Evolutionary conservation across 2,888 invertebrate genomes (phyloP).

Genomic region (Criorhina ranunculi): DNA sequence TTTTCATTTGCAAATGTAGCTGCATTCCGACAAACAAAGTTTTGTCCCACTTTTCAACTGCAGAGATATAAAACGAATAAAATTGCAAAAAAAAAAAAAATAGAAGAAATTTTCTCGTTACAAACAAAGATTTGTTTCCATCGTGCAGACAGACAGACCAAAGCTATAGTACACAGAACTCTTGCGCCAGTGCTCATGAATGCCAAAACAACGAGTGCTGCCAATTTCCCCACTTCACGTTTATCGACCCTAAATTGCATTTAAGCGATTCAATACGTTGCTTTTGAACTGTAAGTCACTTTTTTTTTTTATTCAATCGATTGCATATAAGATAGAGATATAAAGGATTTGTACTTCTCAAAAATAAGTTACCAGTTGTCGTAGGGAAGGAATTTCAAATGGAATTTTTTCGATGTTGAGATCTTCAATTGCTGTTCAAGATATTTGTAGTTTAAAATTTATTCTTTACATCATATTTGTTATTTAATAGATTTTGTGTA

Average conservation of each 20-base stretch:
- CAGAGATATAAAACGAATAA: conserved; percentile 15
- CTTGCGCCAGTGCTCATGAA: conserved; percentile 44
- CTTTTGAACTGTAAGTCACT: background rate
- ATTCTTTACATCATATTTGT: background rate
- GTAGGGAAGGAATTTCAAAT: background rate
- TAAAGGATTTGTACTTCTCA: conserved; percentile 5
- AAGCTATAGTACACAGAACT: conserved; percentile 8
- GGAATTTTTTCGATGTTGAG: background rate
- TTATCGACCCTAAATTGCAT: conserved; percentile 41
- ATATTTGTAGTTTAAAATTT: background rate
- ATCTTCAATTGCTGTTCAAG: background rate
- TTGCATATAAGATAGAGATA: conserved; percentile 4
- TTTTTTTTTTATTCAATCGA: conserved; percentile 21
- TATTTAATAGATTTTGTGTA: conserved; percentile 19
- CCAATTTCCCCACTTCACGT: conserved; percentile 47
- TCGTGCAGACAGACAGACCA: conserved; percentile 13
- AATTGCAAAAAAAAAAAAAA: background rate
- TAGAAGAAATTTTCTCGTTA: conserved; percentile 39
- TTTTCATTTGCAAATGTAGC: conserved; percentile 52
- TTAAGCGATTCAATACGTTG: conserved; percentile 3
- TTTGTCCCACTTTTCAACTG: conserved; percentile 64
- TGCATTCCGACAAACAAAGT: conserved; percentile 60
- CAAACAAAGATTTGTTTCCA: conserved; percentile 20
- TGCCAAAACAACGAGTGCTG: conserved; percentile 45
- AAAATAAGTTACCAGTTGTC: conserved; percentile 4